Evolutionary conservation across 1,140 invertebrate species (phyloP).

Genomic region (Drosophila ficusphila): DNA sequence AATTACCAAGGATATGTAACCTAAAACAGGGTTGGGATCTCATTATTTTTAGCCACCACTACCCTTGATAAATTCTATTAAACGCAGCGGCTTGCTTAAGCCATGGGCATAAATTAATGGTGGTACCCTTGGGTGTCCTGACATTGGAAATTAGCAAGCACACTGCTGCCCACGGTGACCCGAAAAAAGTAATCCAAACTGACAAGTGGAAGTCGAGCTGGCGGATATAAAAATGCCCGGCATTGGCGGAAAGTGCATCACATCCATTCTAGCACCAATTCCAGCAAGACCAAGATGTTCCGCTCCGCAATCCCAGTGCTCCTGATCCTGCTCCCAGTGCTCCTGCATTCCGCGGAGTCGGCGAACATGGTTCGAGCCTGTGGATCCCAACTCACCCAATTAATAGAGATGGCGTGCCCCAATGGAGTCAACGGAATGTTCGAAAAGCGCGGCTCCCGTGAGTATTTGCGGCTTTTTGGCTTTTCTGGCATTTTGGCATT

Average conservation of each 20-base stretch:
- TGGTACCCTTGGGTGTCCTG: slow-evolving; percentile 9
- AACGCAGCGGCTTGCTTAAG: not conserved
- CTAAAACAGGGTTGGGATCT: not conserved
- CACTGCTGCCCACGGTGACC: slow-evolving; percentile 30
- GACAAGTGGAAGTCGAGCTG: slow-evolving; percentile 32
- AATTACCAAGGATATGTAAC: no score
- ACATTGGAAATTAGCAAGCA: slow-evolving; percentile 32
- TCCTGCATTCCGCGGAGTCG: slow-evolving; percentile 2
- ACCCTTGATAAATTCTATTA: not conserved
- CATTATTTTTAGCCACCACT: not conserved
- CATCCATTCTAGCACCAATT: slow-evolving; percentile 25
- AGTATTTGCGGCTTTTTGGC: slow-evolving; percentile 15
- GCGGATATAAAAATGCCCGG: slow-evolving; percentile 52
- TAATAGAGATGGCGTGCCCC: slow-evolving; percentile 17
- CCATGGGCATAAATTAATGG: slow-evolving; percentile 39
- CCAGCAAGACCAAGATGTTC: slow-evolving; percentile 21
- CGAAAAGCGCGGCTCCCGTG: slow-evolving; percentile 40
- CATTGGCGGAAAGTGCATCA: slow-evolving; percentile 25
- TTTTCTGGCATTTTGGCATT: not conserved
- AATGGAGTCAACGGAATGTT: not conserved
- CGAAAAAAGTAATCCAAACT: slow-evolving; percentile 44
- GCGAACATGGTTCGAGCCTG: slow-evolving; percentile 6
- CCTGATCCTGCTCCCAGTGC: slow-evolving; percentile 20
- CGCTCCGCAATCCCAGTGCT: slow-evolving; percentile 15
- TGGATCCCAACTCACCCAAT: slow-evolving; percentile 15